Percentiles rank a stretch among this genome's conserved stretches.
phyloP scores from a whole-genome alignment of 2,888 invertebrate species.

The Leucoptera coffeella region DNA sequence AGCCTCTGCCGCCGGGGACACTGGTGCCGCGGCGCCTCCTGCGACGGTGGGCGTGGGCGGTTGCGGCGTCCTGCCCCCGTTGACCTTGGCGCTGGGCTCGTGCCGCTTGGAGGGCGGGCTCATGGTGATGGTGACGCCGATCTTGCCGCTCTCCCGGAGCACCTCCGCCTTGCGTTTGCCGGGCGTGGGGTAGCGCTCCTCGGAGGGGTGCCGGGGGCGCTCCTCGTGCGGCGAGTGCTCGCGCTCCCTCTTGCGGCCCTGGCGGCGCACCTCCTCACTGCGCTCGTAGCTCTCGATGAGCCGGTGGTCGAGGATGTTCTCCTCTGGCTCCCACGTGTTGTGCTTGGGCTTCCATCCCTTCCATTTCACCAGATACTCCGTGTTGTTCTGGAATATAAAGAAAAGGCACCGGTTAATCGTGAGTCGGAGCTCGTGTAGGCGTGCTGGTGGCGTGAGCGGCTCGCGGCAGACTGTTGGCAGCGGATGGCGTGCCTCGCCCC shows the following conservation, averaged over 20 bases:
- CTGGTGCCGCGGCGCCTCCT: conserved; percentile 39
- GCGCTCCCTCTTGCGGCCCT: conserved; percentile 60
- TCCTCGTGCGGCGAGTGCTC: conserved; percentile 53
- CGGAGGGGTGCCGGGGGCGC: conserved; percentile 54
- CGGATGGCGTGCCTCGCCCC: conserved; percentile 3
- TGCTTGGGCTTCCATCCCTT: conserved; percentile 95
- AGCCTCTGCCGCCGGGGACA: conserved; percentile 34
- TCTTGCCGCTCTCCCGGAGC: conserved; percentile 81
- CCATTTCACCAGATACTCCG: conserved; percentile 97
- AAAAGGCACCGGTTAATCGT: no score
- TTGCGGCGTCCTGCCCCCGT: conserved; percentile 35
- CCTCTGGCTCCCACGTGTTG: conserved; percentile 98
- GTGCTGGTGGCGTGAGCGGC: conserved; percentile 1
- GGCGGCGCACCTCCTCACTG: conserved; percentile 42
- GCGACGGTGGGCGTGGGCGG: conserved; percentile 33
- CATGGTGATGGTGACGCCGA: conserved; percentile 85
- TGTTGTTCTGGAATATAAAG: conserved; percentile 72
- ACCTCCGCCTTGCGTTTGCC: conserved; percentile 86
- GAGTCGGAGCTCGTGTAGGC: background rate
- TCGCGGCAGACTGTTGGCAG: conserved; percentile 5
- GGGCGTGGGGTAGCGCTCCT: conserved; percentile 62
- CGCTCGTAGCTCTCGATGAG: conserved; percentile 88
- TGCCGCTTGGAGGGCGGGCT: conserved; percentile 43
- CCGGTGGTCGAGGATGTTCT: conserved; percentile 88
- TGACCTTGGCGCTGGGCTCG: conserved; percentile 36